A percentile compares a stretch with the other conserved stretches of the same genome.
Evolutionary conservation across 2,797 vertebrate species (phyloP).

Genomic region (Acanthurus leucopareius): DNA sequence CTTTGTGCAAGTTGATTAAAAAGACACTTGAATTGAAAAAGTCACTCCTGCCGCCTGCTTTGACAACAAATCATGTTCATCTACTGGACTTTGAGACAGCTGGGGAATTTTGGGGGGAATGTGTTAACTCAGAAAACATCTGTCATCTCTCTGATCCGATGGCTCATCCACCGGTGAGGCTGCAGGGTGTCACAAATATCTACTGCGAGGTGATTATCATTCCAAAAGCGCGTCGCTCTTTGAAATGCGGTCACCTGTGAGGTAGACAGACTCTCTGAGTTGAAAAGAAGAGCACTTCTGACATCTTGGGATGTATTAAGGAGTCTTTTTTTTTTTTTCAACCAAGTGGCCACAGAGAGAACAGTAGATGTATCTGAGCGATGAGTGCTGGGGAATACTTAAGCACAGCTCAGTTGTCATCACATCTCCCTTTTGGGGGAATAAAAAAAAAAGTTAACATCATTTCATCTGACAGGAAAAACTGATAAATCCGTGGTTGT

Average conservation of each 20-base stretch:
- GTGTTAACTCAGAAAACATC: constrained; percentile 69
- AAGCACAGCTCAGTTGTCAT: constrained; percentile 62
- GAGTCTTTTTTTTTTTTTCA: constrained; percentile 26
- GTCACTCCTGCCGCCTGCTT: constrained; percentile 25
- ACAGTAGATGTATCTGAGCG: constrained; percentile 46
- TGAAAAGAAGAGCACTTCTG: constrained; percentile 56
- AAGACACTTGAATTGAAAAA: constrained; percentile 43
- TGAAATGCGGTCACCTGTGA: constrained; percentile 56
- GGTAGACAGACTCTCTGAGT: constrained; percentile 34
- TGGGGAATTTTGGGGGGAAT: constrained; percentile 3
- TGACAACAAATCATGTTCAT: constrained; percentile 51
- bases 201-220: constrained; percentile 64
- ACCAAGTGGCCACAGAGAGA: constrained; percentile 57
- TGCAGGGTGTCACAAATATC: constrained; percentile 43
- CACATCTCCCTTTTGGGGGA: constrained; percentile 49
- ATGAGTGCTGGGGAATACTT: constrained; percentile 52
- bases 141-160: constrained; percentile 63
- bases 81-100: constrained; percentile 35
- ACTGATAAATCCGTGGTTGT: constrained; percentile 44
- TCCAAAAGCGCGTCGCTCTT: constrained; percentile 50
- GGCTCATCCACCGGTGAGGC: constrained; percentile 47
- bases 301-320: constrained; percentile 61
- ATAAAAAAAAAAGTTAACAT: constrained; percentile 51
- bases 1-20: constrained; percentile 68
- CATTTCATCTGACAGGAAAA: constrained; percentile 65